Base-by-base conservation (phyloP, 2,797 vertebrate genomes). In the Xyrichtys novacula region DNA sequence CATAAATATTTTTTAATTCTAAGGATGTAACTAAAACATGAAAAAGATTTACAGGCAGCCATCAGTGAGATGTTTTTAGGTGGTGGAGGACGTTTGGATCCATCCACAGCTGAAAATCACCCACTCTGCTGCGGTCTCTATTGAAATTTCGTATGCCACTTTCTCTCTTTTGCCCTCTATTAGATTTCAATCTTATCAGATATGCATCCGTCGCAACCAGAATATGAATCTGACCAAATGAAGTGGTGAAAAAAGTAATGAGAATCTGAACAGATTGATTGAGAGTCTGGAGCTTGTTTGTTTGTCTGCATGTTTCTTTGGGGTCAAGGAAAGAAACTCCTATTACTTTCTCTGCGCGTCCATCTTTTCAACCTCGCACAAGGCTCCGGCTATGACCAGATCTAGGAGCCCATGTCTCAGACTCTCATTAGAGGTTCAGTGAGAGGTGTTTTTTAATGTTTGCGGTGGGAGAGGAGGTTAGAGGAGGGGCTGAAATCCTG, bases 401-500 rank as follows among this genome's bases (percentile, higher is more conserved):
- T 57, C 54, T 39, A 31, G 28, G 14, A 12, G 71, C 78, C 56
- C 28, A 1, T 40, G 54, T 34, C 67, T 74, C 54, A 46, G 40
- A 34, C 20, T 44, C 48, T 71, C 81, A 76, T 85, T 76, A 66
- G 65, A 67, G 57, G 64, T 74, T 61, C 20, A 61, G 67, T 32
- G 23, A 67, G 48, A 50, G 48, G 16, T 68, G 59, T 64, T 32
- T 54, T 53, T 56, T 60, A 63, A 78, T 58, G 58, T 72, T 77
- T 74, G 71, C 73, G 59, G 76, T 46, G 61, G 75, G 61, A 70
- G 59, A 32, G 49, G 67, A 77, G 66, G 74, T 76, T 76, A 58
- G 67, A 54, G 0, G 29, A 72, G 23, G 64, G 60, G 40, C 78
- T 61, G 42, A 76, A 49, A 55, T 78, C 62, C 73, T 78, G 67